phyloP scores from a whole-genome alignment of 64 coral and sea anemone species.

The Pocillopora damicornis region DNA sequence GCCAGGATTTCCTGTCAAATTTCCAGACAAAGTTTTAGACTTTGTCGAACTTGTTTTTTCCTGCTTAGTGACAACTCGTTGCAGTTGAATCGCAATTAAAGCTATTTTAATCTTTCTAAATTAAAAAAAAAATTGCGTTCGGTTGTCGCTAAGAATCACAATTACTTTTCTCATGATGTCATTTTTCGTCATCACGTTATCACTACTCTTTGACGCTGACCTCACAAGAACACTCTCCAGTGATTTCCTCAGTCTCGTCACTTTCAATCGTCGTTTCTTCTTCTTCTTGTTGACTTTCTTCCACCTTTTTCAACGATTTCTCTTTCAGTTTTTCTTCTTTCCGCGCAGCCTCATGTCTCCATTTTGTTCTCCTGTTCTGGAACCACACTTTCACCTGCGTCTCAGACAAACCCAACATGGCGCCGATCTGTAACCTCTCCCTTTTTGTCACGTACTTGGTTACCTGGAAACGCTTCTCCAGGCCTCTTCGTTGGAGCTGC shows the following conservation, averaged over 20 bases:
- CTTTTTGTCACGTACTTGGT: constrained; percentile 64
- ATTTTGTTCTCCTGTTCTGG: constrained; percentile 64
- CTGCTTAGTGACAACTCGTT: no score
- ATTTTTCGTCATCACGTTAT: background rate
- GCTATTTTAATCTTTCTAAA: no score
- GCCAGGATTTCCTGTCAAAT: no score
- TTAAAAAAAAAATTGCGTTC: no score
- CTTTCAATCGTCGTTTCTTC: background rate
- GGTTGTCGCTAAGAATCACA: no score
- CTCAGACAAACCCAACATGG: constrained; percentile 63
- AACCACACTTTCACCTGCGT: constrained; percentile 74
- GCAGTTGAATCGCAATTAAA: no score
- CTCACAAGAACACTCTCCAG: background rate
- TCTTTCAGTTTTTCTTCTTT: constrained; percentile 48
- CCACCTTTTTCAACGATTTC: background rate
- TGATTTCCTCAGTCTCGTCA: background rate
- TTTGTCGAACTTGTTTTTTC: no score
- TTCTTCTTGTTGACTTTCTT: background rate
- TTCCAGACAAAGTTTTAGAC: no score
- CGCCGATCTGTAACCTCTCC: constrained; percentile 52
- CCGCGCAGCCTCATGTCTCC: constrained; percentile 51
- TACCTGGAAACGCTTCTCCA: constrained; percentile 63
- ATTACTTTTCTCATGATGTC: background rate
- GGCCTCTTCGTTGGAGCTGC: constrained; percentile 54
- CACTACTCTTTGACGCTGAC: background rate